These are phyloP conservation scores for Pangasianodon gigas DNA, from an alignment of 2,113 vertebrate genomes.

Conservation along the genomic window DNA sequence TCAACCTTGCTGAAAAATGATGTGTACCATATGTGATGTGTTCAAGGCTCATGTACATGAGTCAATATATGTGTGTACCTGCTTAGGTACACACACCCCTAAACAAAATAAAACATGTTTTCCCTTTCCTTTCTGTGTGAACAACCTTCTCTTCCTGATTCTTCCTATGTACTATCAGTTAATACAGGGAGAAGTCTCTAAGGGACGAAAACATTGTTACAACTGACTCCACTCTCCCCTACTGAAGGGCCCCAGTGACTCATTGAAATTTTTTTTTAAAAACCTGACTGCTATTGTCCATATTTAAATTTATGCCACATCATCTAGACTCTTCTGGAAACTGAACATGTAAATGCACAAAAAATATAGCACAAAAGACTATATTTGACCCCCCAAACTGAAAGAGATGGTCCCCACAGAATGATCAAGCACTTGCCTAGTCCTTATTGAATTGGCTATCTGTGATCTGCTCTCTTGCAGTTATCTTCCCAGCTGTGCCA, in stretches of 20 bases:
- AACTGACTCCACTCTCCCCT: not conserved
- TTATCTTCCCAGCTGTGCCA: conserved; percentile 11
- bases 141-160: not conserved
- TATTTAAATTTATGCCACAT: not conserved
- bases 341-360: not conserved
- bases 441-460: not conserved
- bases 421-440: not conserved
- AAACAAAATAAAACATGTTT: not conserved
- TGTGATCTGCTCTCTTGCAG: not conserved
- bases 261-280: not conserved
- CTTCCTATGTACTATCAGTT: not conserved
- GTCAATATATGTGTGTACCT: not conserved
- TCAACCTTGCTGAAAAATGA: not conserved
- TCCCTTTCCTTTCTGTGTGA: not conserved
- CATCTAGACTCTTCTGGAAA: not conserved
- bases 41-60: not conserved
- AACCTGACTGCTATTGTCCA: not conserved
- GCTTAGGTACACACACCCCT: not conserved
- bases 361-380: not conserved
- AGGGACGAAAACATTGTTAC: not conserved
- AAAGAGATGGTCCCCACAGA: not conserved
- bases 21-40: not conserved
- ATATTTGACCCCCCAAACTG: not conserved
- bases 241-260: not conserved
- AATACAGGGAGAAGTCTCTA: not conserved